phyloP scores from a whole-genome alignment of 1,140 invertebrate genomes.

The Bradysia coprophila region DNA sequence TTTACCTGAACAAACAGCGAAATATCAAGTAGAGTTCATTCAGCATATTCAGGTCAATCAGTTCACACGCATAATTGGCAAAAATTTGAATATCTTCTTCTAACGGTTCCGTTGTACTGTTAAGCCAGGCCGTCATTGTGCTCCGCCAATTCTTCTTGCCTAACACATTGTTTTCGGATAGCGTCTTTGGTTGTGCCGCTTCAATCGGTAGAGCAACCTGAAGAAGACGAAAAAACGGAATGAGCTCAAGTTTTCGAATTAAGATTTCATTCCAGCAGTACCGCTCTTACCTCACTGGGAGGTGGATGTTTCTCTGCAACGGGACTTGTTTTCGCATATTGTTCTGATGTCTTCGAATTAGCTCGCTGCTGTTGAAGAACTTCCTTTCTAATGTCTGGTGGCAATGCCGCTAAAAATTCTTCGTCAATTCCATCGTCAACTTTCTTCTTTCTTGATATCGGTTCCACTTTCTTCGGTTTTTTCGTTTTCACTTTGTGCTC shows the following conservation, averaged over 20 bases:
- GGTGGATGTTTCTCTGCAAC: no score
- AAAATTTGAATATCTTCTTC: constrained; percentile 27
- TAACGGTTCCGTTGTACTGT: constrained; percentile 24
- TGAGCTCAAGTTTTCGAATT: no score
- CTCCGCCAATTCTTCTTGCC: constrained; percentile 11
- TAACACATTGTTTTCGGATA: constrained; percentile 19
- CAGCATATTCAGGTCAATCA: constrained; percentile 25
- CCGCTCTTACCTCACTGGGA: no score
- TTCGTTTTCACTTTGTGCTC: constrained; percentile 17
- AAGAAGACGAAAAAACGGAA: no score
- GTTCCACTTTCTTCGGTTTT: no score
- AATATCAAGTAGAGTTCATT: constrained; percentile 11
- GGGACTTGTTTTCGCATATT: no score
- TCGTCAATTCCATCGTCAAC: constrained; percentile 20
- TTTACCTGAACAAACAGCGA: neutral
- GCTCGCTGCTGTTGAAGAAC: no score
- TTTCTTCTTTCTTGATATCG: no score
- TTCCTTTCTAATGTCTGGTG: constrained; percentile 29
- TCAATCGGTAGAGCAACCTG: no score
- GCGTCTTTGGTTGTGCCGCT: no score
- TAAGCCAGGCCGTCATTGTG: constrained; percentile 28
- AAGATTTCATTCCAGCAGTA: no score
- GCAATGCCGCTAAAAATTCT: constrained; percentile 29
- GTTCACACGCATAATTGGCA: constrained; percentile 23
- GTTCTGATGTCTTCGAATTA: no score